These are phyloP conservation scores for Tridacna crocea DNA, from an alignment of 2,888 invertebrate species.

Conservation along the genomic window DNA sequence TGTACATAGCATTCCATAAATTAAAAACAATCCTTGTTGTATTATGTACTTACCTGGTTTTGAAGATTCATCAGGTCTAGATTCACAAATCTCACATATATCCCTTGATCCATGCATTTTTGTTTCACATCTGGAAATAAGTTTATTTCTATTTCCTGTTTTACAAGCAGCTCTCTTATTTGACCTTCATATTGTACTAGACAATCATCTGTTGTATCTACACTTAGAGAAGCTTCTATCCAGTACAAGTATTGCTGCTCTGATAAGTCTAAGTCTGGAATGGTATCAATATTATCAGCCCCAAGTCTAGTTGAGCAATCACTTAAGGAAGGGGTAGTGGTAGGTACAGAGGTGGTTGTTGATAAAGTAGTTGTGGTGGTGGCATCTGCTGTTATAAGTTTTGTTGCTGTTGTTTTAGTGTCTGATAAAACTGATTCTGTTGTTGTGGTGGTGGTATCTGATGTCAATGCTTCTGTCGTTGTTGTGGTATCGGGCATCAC, in stretches of 20 bases:
- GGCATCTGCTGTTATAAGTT: constrained; percentile 13
- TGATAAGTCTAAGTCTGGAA: constrained; percentile 18
- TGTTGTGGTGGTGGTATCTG: constrained; percentile 14
- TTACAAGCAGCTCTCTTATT: constrained; percentile 1
- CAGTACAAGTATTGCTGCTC: background rate
- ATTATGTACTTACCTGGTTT: background rate
- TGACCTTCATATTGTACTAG: constrained; percentile 4
- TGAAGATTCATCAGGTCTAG: background rate
- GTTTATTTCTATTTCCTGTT: constrained; percentile 22
- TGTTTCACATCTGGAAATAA: background rate
- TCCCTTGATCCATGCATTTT: background rate
- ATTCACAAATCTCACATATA: constrained; percentile 11
- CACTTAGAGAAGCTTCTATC: background rate
- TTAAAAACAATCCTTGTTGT: no score
- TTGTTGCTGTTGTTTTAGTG: constrained; percentile 23
- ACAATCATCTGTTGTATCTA: constrained; percentile 4
- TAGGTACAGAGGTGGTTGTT: constrained; percentile 10
- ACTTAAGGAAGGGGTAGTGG: constrained; percentile 6
- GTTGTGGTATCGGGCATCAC: constrained; percentile 8
- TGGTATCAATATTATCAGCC: background rate
- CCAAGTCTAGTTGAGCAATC: background rate
- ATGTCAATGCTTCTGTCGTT: constrained; percentile 4
- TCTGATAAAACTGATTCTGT: constrained; percentile 19
- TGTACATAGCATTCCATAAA: no score
- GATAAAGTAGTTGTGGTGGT: constrained; percentile 29